Evolutionary conservation across 2,888 invertebrate genomes (phyloP).

Genomic region (Cephus rjabovi): DNA sequence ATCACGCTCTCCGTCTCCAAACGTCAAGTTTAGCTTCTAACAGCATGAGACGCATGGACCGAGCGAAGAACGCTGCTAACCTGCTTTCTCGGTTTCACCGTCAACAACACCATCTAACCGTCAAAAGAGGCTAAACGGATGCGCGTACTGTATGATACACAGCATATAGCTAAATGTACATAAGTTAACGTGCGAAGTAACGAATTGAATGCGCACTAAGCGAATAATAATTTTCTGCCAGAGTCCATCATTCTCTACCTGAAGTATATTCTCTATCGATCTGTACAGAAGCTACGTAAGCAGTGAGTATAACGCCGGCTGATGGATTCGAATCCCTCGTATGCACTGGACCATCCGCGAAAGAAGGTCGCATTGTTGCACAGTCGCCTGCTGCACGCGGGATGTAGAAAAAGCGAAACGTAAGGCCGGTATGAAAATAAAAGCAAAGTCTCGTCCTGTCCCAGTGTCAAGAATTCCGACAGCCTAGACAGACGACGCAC

Average conservation of each 20-base stretch:
- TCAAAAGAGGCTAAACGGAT: neutral
- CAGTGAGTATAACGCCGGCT: neutral
- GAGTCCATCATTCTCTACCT: neutral
- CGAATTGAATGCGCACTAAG: neutral
- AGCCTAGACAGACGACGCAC: neutral
- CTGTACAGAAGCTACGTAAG: neutral
- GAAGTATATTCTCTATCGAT: neutral
- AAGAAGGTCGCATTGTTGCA: neutral
- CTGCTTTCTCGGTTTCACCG: slow-evolving; percentile 6
- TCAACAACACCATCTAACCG: neutral
- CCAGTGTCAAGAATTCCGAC: slow-evolving; percentile 23
- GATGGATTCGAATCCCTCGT: neutral
- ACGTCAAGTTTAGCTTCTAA: neutral
- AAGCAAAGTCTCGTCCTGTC: neutral
- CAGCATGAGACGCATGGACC: neutral
- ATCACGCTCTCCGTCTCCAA: neutral
- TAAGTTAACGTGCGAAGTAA: neutral
- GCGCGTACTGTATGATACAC: neutral
- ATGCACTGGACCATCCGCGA: neutral
- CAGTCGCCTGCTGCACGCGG: neutral
- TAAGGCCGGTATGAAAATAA: neutral
- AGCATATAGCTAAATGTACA: neutral
- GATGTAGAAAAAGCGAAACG: neutral
- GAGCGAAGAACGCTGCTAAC: neutral
- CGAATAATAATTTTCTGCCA: neutral